These are phyloP conservation scores for Diadumene lineata DNA, from an alignment of 92 coral and sea anemone species.

Conservation along the genomic window DNA sequence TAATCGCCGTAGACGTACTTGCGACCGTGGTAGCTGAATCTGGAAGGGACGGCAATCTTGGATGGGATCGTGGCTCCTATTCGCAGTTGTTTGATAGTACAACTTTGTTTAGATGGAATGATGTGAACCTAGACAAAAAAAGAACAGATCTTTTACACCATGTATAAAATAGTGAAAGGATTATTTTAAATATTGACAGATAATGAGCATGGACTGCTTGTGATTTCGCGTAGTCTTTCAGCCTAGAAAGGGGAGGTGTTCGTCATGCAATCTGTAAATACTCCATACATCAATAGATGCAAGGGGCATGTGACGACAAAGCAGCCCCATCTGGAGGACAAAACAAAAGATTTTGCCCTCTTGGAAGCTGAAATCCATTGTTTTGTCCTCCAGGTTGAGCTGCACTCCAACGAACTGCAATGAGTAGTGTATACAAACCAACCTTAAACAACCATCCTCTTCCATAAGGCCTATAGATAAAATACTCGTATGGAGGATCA, in stretches of 20 bases:
- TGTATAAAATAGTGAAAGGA: too few species aligned
- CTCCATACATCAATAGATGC: too few species aligned
- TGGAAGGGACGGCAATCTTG: constrained; percentile 33
- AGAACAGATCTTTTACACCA: neutral
- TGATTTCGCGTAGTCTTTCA: neutral
- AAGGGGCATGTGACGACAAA: too few species aligned
- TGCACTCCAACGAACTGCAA: too few species aligned
- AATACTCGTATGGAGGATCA: constrained; percentile 2
- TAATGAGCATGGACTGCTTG: neutral
- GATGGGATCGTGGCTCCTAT: too few species aligned
- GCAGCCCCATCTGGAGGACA: too few species aligned
- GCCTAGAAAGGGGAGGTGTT: too few species aligned
- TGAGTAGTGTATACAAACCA: too few species aligned
- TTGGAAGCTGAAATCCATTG: too few species aligned
- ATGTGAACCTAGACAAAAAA: neutral
- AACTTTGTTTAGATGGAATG: constrained; percentile 8
- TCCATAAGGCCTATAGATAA: neutral
- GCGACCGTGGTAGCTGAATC: constrained; percentile 50
- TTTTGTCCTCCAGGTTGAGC: too few species aligned
- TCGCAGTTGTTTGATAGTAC: constrained; percentile 1
- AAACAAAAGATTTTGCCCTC: too few species aligned
- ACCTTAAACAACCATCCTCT: neutral
- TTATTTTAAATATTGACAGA: neutral
- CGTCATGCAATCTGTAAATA: too few species aligned
- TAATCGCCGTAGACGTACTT: constrained; percentile 32